phyloP scores from a whole-genome alignment of 2,797 vertebrate species.

The Scleropages formosus region DNA sequence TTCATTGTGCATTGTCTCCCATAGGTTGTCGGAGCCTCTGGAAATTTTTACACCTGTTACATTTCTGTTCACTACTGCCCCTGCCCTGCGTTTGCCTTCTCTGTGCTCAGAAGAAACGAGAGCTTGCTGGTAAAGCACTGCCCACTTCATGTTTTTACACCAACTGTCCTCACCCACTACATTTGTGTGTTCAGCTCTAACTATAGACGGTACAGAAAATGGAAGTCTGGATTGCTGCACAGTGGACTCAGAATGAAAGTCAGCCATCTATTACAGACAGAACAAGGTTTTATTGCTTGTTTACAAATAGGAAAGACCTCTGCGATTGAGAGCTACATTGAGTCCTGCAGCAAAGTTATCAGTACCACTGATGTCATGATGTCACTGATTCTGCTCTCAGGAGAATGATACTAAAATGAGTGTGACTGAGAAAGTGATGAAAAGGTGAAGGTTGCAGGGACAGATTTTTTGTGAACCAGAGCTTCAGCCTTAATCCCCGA shows the following conservation, averaged over 20 bases:
- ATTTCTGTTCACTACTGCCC: conserved; percentile 90
- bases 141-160: too few relatives aligned
- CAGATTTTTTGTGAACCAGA: too few relatives aligned
- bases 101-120: conserved; percentile 79
- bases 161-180: conserved; percentile 4
- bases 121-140: conserved; percentile 89
- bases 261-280: neutral
- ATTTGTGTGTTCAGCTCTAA: neutral
- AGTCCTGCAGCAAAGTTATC: too few relatives aligned
- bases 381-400: conserved; percentile 46
- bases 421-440: conserved; percentile 59
- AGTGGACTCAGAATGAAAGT: neutral
- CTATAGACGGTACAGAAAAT: neutral
- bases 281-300: neutral
- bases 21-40: conserved; percentile 85
- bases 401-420: conserved; percentile 63
- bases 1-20: neutral
- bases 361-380: too few relatives aligned
- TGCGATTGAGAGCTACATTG: too few relatives aligned
- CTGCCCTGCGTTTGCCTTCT: conserved; percentile 84
- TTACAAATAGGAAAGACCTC: too few relatives aligned
- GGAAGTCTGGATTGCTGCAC: neutral
- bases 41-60: conserved; percentile 82
- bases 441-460: conserved; percentile 37
- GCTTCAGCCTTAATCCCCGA: too few relatives aligned